Evolutionary conservation across 2,797 vertebrate genomes (phyloP).

Genomic region (Allobates femoralis): DNA sequence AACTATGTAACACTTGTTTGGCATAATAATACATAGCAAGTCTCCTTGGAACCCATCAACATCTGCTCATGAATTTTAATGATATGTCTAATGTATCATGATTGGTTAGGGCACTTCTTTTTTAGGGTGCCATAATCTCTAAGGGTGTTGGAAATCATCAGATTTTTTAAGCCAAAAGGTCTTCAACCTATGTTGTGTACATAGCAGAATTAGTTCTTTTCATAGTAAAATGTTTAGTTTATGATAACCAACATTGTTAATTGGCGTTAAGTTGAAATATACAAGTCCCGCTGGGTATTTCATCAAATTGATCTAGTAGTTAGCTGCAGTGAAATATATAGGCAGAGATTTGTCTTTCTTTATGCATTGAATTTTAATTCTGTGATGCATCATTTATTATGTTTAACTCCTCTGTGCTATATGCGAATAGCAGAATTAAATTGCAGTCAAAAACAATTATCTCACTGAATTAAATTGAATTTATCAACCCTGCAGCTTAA

Average conservation of each 20-base stretch:
- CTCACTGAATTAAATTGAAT: not conserved
- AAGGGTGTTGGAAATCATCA: not conserved
- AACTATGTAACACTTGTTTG: conserved; percentile 27
- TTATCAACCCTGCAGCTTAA: conserved; percentile 25
- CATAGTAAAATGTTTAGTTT: not conserved
- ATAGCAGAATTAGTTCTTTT: not conserved
- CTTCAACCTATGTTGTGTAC: not conserved
- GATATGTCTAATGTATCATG: not conserved
- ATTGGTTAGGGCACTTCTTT: conserved; percentile 15
- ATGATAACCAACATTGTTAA: not conserved
- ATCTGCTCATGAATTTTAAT: conserved; percentile 53
- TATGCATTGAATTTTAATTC: conserved; percentile 29
- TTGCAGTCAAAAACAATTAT: conserved; percentile 23
- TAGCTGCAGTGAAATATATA: not conserved
- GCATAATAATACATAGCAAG: conserved; percentile 28
- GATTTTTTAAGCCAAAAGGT: not conserved
- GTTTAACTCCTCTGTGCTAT: conserved; percentile 29
- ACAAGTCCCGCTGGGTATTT: not conserved
- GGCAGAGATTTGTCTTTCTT: conserved; percentile 7
- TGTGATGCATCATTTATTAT: conserved; percentile 46
- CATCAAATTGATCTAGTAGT: not conserved
- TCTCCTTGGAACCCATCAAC: conserved; percentile 35
- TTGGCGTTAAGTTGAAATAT: not conserved
- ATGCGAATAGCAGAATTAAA: conserved; percentile 1
- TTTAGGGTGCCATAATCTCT: not conserved